Percentiles rank a stretch among this genome's conserved stretches.
These are phyloP conservation scores for Micrasema minimum DNA, from an alignment of 1,140 invertebrate genomes.

Conservation along the genomic window DNA sequence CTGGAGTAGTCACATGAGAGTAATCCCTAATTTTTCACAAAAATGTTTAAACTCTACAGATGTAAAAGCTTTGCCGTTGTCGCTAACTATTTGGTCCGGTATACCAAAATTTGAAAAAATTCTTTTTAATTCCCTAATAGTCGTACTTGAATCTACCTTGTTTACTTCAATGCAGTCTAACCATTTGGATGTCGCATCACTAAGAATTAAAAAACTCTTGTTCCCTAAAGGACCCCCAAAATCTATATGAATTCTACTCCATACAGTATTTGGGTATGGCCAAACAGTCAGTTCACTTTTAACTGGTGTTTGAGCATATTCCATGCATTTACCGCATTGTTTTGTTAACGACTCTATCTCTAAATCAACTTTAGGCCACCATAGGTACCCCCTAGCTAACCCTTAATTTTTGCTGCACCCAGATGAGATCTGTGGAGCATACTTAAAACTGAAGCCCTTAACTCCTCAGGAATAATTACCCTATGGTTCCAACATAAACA, in stretches of 20 bases:
- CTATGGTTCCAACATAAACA: background rate
- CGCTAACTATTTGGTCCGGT: background rate
- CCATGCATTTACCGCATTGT: background rate
- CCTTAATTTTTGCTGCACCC: background rate
- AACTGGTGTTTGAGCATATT: background rate
- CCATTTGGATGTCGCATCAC: background rate
- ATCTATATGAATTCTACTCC: background rate
- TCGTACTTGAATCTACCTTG: background rate
- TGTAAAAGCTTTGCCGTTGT: too few relatives aligned
- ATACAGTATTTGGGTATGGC: constrained; percentile 1
- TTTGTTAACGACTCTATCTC: background rate
- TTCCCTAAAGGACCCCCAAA: background rate
- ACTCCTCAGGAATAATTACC: background rate
- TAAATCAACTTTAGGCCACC: background rate
- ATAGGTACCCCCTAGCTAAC: background rate
- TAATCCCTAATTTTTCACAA: background rate
- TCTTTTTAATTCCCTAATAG: background rate
- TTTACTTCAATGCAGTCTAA: background rate
- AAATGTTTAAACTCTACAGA: background rate
- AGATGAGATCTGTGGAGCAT: background rate
- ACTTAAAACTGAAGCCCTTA: background rate
- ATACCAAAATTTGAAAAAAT: background rate
- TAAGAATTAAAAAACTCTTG: background rate
- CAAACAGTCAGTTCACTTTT: background rate
- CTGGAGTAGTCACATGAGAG: background rate